Conservation (phyloP, 2,888 invertebrate genomes). For the Zeuzera pyrina region DNA sequence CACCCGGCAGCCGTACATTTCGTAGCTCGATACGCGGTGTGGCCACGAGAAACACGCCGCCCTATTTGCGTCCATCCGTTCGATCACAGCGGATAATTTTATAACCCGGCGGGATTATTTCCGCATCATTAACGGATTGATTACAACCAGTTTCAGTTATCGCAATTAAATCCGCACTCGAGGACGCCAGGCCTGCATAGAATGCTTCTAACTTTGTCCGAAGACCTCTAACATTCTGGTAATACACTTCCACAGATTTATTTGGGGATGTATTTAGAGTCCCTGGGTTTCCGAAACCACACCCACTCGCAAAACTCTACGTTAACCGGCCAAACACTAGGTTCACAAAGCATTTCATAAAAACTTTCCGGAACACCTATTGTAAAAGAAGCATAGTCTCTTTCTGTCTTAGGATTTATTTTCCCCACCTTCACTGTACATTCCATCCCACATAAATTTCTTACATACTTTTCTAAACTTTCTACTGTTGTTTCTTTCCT, state of each 20-base stretch:
- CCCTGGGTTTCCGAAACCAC: slow-evolving; percentile 11
- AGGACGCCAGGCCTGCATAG: neutral
- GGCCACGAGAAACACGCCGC: slow-evolving; percentile 10
- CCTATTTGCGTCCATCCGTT: slow-evolving; percentile 6
- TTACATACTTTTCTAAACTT: too few species aligned
- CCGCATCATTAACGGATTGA: slow-evolving; percentile 5
- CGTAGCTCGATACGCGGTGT: slow-evolving; percentile 13
- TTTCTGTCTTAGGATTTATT: too few species aligned
- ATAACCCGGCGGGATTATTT: slow-evolving; percentile 5
- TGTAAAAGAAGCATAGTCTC: too few species aligned
- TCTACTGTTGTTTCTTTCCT: too few species aligned
- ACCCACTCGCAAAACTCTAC: too few species aligned
- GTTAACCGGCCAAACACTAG: slow-evolving; percentile 12
- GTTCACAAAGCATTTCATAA: slow-evolving; percentile 7
- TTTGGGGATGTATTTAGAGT: slow-evolving; percentile 3
- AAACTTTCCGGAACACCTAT: too few species aligned
- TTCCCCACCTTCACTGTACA: too few species aligned
- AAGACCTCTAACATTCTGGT: slow-evolving; percentile 6
- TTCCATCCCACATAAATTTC: too few species aligned
- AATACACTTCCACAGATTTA: slow-evolving; percentile 2
- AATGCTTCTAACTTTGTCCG: slow-evolving; percentile 5
- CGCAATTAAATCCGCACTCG: slow-evolving; percentile 5
- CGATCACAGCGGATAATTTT: slow-evolving; percentile 10
- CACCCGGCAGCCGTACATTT: slow-evolving; percentile 5
- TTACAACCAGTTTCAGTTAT: slow-evolving; percentile 6